These are phyloP conservation scores for Acrocephalus arundinaceus DNA, from an alignment of 2,113 vertebrate species.

Conservation along the genomic window DNA sequence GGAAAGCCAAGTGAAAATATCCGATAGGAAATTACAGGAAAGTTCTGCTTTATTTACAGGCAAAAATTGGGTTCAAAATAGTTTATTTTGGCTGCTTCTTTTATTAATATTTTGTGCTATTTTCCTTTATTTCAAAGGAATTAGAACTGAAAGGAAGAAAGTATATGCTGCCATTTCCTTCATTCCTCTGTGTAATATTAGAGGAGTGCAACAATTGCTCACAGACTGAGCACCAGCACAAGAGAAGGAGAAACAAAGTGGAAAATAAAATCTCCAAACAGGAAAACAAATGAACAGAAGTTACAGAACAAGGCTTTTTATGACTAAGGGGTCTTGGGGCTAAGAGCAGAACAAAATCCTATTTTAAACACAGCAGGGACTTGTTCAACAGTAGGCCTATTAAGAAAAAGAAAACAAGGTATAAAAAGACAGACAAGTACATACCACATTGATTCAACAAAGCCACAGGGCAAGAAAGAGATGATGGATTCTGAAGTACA, in stretches of 20 bases:
- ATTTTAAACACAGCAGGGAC: neutral
- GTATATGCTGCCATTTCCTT: neutral
- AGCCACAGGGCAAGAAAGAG: neutral
- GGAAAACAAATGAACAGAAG: neutral
- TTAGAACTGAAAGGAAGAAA: neutral
- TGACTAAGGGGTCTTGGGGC: neutral
- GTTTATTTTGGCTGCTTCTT: neutral
- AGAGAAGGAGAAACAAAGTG: neutral
- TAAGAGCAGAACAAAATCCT: neutral
- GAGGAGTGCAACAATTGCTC: neutral
- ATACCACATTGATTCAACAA: neutral
- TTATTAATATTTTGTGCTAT: neutral
- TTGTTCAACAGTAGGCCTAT: neutral
- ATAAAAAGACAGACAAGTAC: neutral
- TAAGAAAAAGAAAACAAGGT: neutral
- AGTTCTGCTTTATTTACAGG: neutral
- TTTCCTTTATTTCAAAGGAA: neutral
- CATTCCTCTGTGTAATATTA: neutral
- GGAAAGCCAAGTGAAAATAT: neutral
- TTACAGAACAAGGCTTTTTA: neutral
- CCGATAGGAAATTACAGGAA: neutral
- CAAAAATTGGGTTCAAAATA: neutral
- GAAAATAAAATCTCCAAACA: neutral
- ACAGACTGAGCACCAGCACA: neutral
- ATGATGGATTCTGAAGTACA: neutral